phyloP scores from a whole-genome alignment of 2,888 invertebrate genomes.

The Aspidapion aeneum region DNA sequence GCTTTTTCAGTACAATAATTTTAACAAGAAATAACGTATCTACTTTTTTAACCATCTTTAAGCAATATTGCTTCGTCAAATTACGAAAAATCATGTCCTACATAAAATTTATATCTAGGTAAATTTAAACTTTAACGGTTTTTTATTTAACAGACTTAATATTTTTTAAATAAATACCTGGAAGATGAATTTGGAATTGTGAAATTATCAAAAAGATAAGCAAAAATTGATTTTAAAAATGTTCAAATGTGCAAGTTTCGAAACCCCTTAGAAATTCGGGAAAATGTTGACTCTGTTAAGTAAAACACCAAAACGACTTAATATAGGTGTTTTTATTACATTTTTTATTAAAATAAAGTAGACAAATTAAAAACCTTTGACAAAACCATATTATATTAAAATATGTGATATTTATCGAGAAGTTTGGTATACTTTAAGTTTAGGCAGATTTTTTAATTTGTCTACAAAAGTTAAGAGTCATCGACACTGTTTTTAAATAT shows the following conservation, averaged over 20 bases:
- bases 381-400: conserved; percentile 1
- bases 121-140: not conserved
- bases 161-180: too few species aligned
- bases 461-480: conserved; percentile 6
- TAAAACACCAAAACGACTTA: not conserved
- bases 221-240: too few species aligned
- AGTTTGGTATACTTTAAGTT: conserved; percentile 1
- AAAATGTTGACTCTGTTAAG: too few species aligned
- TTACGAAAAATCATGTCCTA: not conserved
- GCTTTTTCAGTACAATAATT: not conserved
- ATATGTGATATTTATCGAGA: conserved; percentile 1
- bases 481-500: conserved; percentile 18
- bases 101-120: not conserved
- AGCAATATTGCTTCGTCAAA: not conserved
- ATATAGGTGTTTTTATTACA: not conserved
- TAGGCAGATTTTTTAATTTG: conserved; percentile 1
- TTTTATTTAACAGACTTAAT: not conserved
- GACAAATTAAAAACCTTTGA: conserved; percentile 1
- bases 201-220: too few species aligned
- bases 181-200: too few species aligned
- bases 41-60: not conserved
- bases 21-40: not conserved
- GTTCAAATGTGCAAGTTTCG: too few species aligned
- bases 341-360: not conserved
- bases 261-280: too few species aligned